A percentile compares a stretch with the other conserved stretches of the same genome.
Conservation (phyloP, 2,113 vertebrate genomes). For the Podocnemis expansa region DNA sequence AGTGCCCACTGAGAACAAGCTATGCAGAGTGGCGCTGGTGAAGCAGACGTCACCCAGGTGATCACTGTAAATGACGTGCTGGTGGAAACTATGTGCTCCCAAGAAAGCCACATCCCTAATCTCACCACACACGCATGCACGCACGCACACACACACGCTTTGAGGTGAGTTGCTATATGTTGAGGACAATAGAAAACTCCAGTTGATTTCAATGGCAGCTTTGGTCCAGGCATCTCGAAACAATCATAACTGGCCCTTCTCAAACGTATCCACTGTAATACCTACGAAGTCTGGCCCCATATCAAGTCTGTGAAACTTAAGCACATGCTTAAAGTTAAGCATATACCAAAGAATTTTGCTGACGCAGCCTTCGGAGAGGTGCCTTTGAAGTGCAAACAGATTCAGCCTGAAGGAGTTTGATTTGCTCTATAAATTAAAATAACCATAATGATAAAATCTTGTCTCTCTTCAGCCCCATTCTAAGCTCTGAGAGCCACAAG, state of each 20-base stretch:
- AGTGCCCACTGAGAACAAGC: not conserved
- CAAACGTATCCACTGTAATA: not conserved
- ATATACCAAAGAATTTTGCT: not conserved
- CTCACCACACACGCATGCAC: too few relatives aligned
- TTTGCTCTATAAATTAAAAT: not conserved
- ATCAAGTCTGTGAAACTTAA: not conserved
- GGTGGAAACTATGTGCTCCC: not conserved
- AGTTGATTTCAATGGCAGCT: slow-evolving; percentile 2
- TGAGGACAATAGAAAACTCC: not conserved
- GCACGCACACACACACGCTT: too few relatives aligned
- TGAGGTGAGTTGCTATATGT: too few relatives aligned
- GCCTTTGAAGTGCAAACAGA: not conserved
- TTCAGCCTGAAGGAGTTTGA: not conserved
- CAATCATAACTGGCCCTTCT: not conserved
- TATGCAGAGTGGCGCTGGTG: not conserved
- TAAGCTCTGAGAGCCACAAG: rapidly evolving
- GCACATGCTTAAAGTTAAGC: not conserved
- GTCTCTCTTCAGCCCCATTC: not conserved
- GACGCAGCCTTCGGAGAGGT: not conserved
- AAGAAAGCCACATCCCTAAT: slow-evolving; percentile 64
- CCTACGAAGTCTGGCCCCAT: not conserved
- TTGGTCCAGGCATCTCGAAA: slow-evolving; percentile 26
- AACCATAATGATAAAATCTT: not conserved
- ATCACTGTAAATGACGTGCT: not conserved
- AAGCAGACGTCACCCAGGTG: not conserved